phyloP scores from a whole-genome alignment of 2,888 invertebrate species.

The Tupiocoris notatus region DNA sequence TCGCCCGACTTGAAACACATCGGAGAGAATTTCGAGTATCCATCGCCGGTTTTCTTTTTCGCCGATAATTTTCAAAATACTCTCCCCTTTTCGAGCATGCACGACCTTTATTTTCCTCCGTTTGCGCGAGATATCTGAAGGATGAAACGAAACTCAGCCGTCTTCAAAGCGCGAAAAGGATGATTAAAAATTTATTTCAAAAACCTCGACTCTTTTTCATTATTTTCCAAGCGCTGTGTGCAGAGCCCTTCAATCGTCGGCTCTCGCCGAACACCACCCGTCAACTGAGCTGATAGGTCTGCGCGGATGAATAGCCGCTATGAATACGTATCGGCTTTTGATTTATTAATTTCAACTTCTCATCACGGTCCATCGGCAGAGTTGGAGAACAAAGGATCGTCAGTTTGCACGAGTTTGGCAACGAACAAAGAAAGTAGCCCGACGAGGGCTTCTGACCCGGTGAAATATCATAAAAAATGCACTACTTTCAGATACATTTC shows the following conservation, averaged over 20 bases:
- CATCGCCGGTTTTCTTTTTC: not conserved
- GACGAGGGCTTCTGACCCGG: no score
- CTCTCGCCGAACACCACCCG: not conserved
- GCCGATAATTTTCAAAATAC: not conserved
- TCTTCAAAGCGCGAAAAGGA: not conserved
- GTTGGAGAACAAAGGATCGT: no score
- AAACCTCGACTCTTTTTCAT: not conserved
- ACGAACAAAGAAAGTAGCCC: no score
- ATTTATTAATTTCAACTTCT: not conserved
- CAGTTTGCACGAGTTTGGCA: no score
- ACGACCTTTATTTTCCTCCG: not conserved
- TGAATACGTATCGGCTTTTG: not conserved
- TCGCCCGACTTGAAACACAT: not conserved
- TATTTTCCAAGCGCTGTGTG: not conserved
- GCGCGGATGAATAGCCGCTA: not conserved
- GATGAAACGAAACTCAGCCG: not conserved
- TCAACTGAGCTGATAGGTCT: not conserved
- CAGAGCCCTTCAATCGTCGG: not conserved
- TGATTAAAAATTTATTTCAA: not conserved
- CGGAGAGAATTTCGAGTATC: not conserved
- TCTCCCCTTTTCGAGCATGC: not conserved
- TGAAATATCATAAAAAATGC: no score
- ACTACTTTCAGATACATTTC: no score
- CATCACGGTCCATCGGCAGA: not conserved
- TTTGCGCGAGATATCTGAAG: not conserved